A percentile compares a stretch with the other conserved stretches of the same genome.
These are phyloP conservation scores for Dromiciops gliroides DNA, from an alignment of 2,113 vertebrate species.

Conservation along the genomic window DNA sequence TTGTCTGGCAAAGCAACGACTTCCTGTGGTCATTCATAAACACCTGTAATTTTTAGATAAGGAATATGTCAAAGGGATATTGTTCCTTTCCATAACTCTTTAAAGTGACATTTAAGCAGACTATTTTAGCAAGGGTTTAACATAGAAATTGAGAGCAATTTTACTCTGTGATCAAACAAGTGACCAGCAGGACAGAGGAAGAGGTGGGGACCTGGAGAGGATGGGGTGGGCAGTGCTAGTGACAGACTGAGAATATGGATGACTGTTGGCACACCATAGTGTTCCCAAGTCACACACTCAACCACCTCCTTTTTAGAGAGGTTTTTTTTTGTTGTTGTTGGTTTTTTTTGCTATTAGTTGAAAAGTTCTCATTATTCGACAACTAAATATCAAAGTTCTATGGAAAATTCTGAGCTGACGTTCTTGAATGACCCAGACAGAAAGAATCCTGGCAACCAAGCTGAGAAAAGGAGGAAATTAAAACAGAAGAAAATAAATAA, in stretches of 20 bases:
- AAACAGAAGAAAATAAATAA: background rate
- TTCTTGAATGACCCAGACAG: slow-evolving; percentile 4
- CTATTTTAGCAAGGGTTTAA: background rate
- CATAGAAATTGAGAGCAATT: background rate
- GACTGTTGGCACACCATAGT: background rate
- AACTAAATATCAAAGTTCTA: slow-evolving; percentile 2
- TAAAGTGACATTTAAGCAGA: background rate
- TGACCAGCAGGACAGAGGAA: background rate
- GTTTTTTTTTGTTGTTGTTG: background rate
- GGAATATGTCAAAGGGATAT: background rate
- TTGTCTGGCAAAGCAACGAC: background rate
- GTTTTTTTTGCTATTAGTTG: background rate
- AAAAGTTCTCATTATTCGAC: slow-evolving; percentile 28
- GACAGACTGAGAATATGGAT: background rate
- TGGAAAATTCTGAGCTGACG: slow-evolving; percentile 18
- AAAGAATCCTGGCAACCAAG: slow-evolving; percentile 8
- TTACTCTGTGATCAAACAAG: background rate
- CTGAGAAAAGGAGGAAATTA: background rate
- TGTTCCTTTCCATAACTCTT: background rate
- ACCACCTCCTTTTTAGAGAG: background rate
- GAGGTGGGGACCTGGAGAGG: background rate
- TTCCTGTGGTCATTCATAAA: background rate
- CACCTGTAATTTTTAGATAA: background rate
- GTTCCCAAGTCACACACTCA: background rate
- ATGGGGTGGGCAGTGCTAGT: background rate